Conservation (phyloP, 2,888 invertebrate genomes). For the Caenorhabditis japonica region DNA sequence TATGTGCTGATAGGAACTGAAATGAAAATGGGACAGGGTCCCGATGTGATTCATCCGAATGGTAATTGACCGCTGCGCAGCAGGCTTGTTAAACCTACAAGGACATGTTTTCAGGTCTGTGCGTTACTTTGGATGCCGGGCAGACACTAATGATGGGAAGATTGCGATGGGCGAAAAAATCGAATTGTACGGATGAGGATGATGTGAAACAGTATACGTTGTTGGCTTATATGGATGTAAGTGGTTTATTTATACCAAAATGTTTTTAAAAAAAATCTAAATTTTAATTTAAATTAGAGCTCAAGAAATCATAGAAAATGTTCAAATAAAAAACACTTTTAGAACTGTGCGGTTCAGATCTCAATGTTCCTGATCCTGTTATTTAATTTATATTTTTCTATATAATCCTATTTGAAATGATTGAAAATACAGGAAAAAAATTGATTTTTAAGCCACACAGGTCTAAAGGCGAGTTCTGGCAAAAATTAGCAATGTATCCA, state of each 20-base stretch:
- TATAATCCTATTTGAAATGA: too few relatives aligned
- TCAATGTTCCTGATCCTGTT: too few relatives aligned
- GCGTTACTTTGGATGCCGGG: background rate
- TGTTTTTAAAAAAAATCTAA: background rate
- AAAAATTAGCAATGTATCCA: background rate
- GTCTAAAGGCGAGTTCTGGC: too few relatives aligned
- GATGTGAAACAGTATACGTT: conserved; percentile 11
- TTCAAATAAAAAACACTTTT: too few relatives aligned
- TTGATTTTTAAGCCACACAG: too few relatives aligned
- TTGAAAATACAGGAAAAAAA: too few relatives aligned
- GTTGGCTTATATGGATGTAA: conserved; percentile 12
- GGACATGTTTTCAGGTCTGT: conserved; percentile 1
- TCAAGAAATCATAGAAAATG: too few relatives aligned
- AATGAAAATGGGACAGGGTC: conserved; percentile 10
- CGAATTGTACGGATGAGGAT: conserved; percentile 11
- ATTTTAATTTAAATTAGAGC: too few relatives aligned
- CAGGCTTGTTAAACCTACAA: too few relatives aligned
- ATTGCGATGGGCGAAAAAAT: conserved; percentile 13
- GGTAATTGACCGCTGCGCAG: too few relatives aligned
- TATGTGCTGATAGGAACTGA: background rate
- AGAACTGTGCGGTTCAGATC: too few relatives aligned
- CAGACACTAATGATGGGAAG: background rate
- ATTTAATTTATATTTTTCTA: too few relatives aligned
- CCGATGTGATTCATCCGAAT: conserved; percentile 5
- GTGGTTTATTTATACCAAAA: background rate